Conservation (phyloP, 2,797 vertebrate species). For the Fundulus diaphanus region DNA sequence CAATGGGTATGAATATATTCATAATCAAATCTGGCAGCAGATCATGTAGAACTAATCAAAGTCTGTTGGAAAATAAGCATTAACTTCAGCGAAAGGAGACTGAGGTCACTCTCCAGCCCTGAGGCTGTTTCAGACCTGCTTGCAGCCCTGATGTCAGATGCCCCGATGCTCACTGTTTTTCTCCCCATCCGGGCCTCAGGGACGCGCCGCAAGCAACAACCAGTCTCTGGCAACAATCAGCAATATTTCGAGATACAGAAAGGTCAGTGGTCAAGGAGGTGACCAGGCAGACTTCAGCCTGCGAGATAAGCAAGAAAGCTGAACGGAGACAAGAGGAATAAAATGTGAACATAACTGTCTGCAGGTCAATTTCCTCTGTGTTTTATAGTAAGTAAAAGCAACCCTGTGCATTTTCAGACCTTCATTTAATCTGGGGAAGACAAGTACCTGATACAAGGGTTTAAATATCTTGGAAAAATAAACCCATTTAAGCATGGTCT, state of each 20-base stretch:
- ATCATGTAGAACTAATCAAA: conserved; percentile 17
- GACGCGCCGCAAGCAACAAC: conserved; percentile 20
- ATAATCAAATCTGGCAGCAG: conserved; percentile 2
- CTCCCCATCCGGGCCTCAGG: conserved; percentile 7
- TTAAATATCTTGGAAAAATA: conserved; percentile 27
- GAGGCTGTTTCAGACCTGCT: conserved; percentile 36
- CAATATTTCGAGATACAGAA: conserved; percentile 19
- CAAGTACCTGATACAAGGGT: conserved; percentile 12
- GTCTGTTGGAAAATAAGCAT: background rate
- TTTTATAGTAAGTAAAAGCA: background rate
- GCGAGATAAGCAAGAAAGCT: conserved; percentile 12
- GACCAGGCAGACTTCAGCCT: background rate
- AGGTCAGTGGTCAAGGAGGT: conserved; percentile 43
- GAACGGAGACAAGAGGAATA: background rate
- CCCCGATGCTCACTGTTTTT: conserved; percentile 24
- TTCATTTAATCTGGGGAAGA: conserved; percentile 29
- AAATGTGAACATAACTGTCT: background rate
- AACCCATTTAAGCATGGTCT: conserved; percentile 19
- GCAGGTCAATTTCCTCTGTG: conserved; percentile 6
- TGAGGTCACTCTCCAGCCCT: conserved; percentile 16
- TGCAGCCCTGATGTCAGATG: conserved; percentile 31
- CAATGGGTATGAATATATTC: background rate
- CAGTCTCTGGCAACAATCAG: conserved; percentile 31
- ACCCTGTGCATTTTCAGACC: conserved; percentile 14
- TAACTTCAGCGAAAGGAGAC: conserved; percentile 21